Evolutionary conservation across 1,140 invertebrate species (phyloP), one percentile per base, ranked within the genome.

Genomic region (honey bee (Apis mellifera)): DNA sequence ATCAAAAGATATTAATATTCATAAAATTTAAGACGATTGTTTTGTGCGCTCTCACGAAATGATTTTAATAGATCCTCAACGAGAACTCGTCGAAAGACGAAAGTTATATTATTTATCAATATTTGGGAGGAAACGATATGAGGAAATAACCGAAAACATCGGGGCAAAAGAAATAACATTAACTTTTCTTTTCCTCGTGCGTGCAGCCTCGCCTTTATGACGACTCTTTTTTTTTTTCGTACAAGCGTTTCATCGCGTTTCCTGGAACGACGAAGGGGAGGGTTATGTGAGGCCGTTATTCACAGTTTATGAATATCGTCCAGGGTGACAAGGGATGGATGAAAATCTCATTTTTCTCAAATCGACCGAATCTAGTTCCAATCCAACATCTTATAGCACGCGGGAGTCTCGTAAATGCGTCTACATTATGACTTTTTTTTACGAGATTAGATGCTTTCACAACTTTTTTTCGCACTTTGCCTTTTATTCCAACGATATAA

Each of bases 301-400:
- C 70, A 11, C 48, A 23, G 77, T 79, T 80, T 84, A 82, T 84
- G 83, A 84, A 84, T 82, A 82, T 76, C 71, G 42, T 75, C 32
- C 83, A 54, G 23, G n/a, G 1, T 9, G 13, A 42, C 42, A 17
- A 5, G 17, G 42, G 32, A 21, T 32, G 15, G 70, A 75, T 64
- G 71, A 68, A 71, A 81, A 75, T 69, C 82, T 73, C 64, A 69
- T 84, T 80, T 81, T 84, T 80, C 65, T 84, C 64, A 74, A 62
- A 80, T 68, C 77, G 82, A 84, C 69, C 42, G 70, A 57, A 68
- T 68, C 70, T 78, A 42, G 32, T 42, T 57, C 75, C 52, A 75
- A 12, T 5, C 74, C 2, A 23, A 5, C 52, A 26, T 13, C 73
- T 78, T 78, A 72, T 52, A 54, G 72, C 17, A 68, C 59, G 48